These are phyloP conservation scores for Drosophila rhopaloa DNA, from an alignment of 1,140 invertebrate genomes.

Conservation along the genomic window DNA sequence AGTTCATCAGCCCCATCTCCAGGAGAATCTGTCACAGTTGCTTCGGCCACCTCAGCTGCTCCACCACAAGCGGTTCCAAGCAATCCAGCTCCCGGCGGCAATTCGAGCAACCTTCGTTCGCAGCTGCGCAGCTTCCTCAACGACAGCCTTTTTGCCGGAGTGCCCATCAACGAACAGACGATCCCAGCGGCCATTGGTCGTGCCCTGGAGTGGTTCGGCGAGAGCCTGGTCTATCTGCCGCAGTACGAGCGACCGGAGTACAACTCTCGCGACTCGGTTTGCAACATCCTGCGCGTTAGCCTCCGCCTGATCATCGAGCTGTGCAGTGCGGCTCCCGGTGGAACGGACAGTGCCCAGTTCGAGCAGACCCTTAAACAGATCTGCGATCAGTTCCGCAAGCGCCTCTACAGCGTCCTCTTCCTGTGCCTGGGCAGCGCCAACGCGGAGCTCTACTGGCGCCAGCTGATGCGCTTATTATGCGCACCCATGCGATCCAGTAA, in stretches of 20 bases:
- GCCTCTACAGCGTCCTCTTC: conserved; percentile 70
- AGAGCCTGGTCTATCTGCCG: conserved; percentile 63
- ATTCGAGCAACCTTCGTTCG: conserved; percentile 41
- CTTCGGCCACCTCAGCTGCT: conserved; percentile 2
- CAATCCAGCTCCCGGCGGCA: conserved; percentile 2
- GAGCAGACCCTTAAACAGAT: conserved; percentile 84
- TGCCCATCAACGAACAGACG: conserved; percentile 68
- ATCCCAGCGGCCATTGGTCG: conserved; percentile 60
- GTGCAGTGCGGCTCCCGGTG: conserved; percentile 67
- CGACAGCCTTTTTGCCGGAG: conserved; percentile 59
- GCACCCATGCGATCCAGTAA: conserved; percentile 60
- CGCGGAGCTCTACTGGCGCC: conserved; percentile 74
- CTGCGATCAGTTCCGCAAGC: conserved; percentile 61
- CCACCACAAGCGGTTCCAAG: conserved; percentile 2
- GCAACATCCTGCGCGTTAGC: conserved; percentile 66
- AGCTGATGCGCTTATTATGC: conserved; percentile 63
- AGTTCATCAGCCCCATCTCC: conserved; percentile 1
- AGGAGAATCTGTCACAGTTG: neutral
- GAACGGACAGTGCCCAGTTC: conserved; percentile 64
- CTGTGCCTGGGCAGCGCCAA: conserved; percentile 72
- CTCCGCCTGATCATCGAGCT: conserved; percentile 74
- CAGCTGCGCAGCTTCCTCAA: conserved; percentile 63
- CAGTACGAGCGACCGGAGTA: conserved; percentile 76
- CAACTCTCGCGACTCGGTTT: conserved; percentile 75
- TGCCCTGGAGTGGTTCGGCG: conserved; percentile 66